Evolutionary conservation across 2,113 vertebrate species (phyloP), one percentile per base, ranked within the genome.

Genomic region (Serilophus lunatus): DNA sequence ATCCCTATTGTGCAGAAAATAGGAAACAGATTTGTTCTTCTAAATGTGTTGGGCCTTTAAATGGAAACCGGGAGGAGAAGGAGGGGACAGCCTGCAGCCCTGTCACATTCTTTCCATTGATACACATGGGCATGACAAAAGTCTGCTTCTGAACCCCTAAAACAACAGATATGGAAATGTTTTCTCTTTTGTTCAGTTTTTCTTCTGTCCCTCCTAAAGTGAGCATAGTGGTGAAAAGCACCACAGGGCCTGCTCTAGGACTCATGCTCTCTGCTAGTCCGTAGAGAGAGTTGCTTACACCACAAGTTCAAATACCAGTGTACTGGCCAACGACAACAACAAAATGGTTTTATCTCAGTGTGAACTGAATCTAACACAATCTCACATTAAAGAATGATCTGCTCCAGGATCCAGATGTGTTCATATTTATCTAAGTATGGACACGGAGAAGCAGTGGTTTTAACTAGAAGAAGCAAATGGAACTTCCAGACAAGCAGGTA

Each of bases 1-100:
- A 75, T 88, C 86, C 68, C 82, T 81, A 95, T 93, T 95, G 95
- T 93, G 89, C 57, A 79, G 82, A 88, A 97, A 96, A 96, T 95
- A 94, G 51, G 68, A 95, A 96, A 90, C 94, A 91, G 71, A 90
- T 79, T 94, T 88, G 47, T 57, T 78, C 71, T 61, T 69, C 84
- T 90, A 40, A 76, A 86, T 59, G 33, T 80, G 45, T 65, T 92
- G 84, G 80, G 57, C 19, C 53, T 91, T 71, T 96, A 95, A 86
- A 83, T 88, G 89, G 80, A 78, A 93, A 93, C 79, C 82, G 65
- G 38, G 78, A 89, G 66, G 38, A 87, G 85, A 77, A 82, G 57
- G 40, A 92, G 29, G 33, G 45, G n/a, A 70, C 81, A 91, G 92
- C 87, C 92, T 91, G 42, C 76, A 93, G 88, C 57, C 54, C 68